These are phyloP conservation scores for Crypturellus tataupa DNA, from an alignment of 2,797 vertebrate genomes.

Conservation along the genomic window DNA sequence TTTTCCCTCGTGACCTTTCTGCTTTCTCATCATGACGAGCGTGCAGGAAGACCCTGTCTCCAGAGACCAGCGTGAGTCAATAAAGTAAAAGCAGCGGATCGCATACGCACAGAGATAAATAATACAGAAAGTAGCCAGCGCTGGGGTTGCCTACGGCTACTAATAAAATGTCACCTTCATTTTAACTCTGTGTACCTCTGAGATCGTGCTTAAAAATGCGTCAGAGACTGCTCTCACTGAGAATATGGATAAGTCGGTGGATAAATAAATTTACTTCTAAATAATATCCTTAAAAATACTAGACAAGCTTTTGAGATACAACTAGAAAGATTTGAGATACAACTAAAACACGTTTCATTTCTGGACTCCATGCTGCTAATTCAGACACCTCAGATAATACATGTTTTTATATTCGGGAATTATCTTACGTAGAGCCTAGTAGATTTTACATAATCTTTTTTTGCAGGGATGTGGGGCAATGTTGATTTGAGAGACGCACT, in stretches of 20 bases:
- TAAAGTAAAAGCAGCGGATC: conserved; percentile 39
- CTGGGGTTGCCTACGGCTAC: background rate
- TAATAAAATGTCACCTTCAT: conserved; percentile 49
- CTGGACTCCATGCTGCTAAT: background rate
- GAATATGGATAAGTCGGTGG: background rate
- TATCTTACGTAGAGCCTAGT: background rate
- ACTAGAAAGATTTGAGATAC: background rate
- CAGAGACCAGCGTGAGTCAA: conserved; percentile 35
- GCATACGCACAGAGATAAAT: background rate
- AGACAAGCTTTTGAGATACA: background rate
- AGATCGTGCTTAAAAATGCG: conserved; percentile 6
- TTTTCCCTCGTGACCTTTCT: conserved; percentile 56
- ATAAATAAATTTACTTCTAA: conserved; percentile 20
- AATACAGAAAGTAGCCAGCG: conserved; percentile 6
- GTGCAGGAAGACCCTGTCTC: conserved; percentile 3
- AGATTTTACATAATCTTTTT: background rate
- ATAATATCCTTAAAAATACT: background rate
- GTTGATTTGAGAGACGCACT: background rate
- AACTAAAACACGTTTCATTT: background rate
- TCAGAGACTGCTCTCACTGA: conserved; percentile 9
- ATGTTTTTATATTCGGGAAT: background rate
- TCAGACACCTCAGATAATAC: background rate
- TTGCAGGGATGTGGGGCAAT: background rate
- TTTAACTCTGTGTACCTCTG: background rate
- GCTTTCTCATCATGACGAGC: background rate